Conservation (phyloP, 1,140 invertebrate species). For the Hyphantria cunea region DNA sequence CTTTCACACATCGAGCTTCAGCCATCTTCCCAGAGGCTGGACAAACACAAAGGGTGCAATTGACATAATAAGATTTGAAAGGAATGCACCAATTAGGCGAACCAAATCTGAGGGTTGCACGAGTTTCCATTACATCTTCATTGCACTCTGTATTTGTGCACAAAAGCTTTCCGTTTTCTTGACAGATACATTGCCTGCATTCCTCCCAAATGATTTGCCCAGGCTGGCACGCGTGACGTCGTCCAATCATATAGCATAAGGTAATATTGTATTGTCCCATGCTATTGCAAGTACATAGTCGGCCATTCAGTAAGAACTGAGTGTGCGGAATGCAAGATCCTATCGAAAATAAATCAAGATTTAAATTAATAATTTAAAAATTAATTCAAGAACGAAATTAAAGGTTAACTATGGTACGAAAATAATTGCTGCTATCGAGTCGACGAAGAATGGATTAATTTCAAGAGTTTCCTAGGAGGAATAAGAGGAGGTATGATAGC, state of each 20-base stretch:
- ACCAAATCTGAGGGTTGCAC: constrained; percentile 15
- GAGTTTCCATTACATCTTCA: constrained; percentile 23
- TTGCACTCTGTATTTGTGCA: constrained; percentile 49
- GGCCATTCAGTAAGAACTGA: constrained; percentile 51
- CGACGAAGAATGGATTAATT: too few relatives aligned
- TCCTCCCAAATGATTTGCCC: constrained; percentile 56
- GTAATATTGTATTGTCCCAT: constrained; percentile 47
- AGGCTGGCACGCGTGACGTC: constrained; percentile 46
- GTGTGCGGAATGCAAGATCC: constrained; percentile 58
- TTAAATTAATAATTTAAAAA: constrained; percentile 23
- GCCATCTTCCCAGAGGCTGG: constrained; percentile 52
- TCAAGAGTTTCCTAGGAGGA: too few relatives aligned
- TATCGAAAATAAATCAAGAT: constrained; percentile 32
- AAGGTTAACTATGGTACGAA: too few relatives aligned
- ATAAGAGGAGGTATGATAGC: too few relatives aligned
- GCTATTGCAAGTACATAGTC: constrained; percentile 53
- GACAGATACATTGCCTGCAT: constrained; percentile 61
- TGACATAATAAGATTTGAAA: constrained; percentile 60
- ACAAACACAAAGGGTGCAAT: constrained; percentile 65
- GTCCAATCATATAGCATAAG: constrained; percentile 46
- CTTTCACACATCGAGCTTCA: constrained; percentile 54
- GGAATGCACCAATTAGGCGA: constrained; percentile 50
- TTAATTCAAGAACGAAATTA: not conserved
- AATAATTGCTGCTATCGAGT: too few relatives aligned
- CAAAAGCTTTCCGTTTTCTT: constrained; percentile 49